phyloP scores from a whole-genome alignment of 2,113 vertebrate species.

The Chascanopsetta lugubris region DNA sequence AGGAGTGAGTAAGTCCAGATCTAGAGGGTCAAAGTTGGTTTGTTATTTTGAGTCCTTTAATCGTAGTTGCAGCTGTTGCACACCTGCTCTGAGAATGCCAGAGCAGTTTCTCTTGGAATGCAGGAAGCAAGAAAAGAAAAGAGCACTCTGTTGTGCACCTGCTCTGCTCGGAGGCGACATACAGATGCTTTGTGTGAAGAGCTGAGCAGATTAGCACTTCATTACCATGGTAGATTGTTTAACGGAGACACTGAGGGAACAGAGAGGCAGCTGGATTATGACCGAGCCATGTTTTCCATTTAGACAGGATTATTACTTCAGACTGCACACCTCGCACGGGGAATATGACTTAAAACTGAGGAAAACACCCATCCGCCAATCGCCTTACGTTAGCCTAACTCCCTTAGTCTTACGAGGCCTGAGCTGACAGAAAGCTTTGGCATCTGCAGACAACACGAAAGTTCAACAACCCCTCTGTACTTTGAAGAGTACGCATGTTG shows the following conservation, averaged over 20 bases:
- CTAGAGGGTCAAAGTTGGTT: constrained; percentile 11
- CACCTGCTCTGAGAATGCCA: constrained; percentile 21
- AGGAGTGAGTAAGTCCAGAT: too few species aligned
- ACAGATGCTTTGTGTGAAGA: constrained; percentile 75
- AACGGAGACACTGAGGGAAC: constrained; percentile 71
- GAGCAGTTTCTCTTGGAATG: constrained; percentile 41
- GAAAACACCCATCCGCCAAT: constrained; percentile 63
- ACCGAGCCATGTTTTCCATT: constrained; percentile 76
- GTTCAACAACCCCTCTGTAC: constrained; percentile 27
- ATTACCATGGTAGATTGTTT: constrained; percentile 76
- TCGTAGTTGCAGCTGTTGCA: constrained; percentile 17
- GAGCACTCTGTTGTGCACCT: constrained; percentile 63
- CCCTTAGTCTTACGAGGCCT: constrained; percentile 26
- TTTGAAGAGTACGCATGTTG: not conserved
- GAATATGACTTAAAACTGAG: constrained; percentile 70
- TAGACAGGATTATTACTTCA: constrained; percentile 74
- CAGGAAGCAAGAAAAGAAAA: constrained; percentile 50
- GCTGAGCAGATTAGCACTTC: constrained; percentile 74
- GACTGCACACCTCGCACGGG: constrained; percentile 61
- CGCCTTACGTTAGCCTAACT: constrained; percentile 18
- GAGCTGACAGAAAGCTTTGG: constrained; percentile 34
- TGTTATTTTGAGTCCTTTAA: too few species aligned
- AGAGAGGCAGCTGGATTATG: constrained; percentile 75
- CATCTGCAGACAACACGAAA: constrained; percentile 27
- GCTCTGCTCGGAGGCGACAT: constrained; percentile 63